Conservation (phyloP, 1,140 invertebrate genomes). For the Dendrolimus punctatus region DNA sequence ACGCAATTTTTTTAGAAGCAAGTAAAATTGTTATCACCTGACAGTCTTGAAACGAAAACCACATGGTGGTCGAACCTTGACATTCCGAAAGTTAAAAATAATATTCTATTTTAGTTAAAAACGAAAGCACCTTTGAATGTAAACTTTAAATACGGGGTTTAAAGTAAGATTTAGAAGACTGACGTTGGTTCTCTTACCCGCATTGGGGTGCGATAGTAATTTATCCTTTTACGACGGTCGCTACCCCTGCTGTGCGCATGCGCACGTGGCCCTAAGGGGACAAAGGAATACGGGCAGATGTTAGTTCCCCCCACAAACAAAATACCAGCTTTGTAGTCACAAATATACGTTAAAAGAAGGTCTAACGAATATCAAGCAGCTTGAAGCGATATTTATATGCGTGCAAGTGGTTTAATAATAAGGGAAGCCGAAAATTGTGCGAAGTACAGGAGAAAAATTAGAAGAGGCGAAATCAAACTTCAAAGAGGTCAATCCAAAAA, state of each 20-base stretch:
- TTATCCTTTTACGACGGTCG: slow-evolving; percentile 44
- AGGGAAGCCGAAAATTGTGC: too few species aligned
- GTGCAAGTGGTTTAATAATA: neutral
- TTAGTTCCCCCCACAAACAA: slow-evolving; percentile 22
- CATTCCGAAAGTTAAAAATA: slow-evolving; percentile 66
- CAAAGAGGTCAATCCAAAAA: too few species aligned
- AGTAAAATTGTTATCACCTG: slow-evolving; percentile 40
- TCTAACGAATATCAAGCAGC: neutral
- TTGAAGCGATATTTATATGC: neutral
- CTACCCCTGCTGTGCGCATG: slow-evolving; percentile 53
- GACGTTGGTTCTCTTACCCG: slow-evolving; percentile 22
- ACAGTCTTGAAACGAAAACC: slow-evolving; percentile 47
- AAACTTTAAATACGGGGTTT: slow-evolving; percentile 17
- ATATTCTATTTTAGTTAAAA: slow-evolving; percentile 54
- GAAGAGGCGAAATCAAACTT: too few species aligned
- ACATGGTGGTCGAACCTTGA: slow-evolving; percentile 60
- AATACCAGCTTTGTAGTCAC: neutral
- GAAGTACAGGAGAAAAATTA: too few species aligned
- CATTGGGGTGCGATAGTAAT: slow-evolving; percentile 46
- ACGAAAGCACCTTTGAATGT: slow-evolving; percentile 17
- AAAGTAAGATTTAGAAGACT: slow-evolving; percentile 23
- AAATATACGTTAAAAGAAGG: too few species aligned
- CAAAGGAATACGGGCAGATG: slow-evolving; percentile 48
- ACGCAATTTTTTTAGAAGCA: slow-evolving; percentile 1
- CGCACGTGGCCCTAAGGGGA: slow-evolving; percentile 47